Base-by-base conservation (phyloP, 2,113 vertebrate species). In the Lutjanus erythropterus region DNA sequence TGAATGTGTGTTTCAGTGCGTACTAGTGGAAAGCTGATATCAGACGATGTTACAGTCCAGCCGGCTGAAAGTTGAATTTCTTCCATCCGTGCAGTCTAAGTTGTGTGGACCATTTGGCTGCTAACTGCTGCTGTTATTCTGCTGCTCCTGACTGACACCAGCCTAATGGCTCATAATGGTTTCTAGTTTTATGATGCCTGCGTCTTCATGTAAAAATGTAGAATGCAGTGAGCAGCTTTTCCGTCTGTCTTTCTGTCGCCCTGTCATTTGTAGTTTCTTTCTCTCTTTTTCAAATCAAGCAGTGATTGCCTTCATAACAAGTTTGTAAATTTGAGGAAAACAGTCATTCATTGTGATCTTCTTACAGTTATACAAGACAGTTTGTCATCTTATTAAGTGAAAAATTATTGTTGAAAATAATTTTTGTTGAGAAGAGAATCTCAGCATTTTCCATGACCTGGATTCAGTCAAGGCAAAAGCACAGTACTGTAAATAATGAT, bases 81-180 rank as follows among this genome's bases (percentile, higher is more conserved):
- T 66, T 87, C 60, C 60, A 74, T 52, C 67, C 52, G 47, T 23
- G 80, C 77, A 83, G 67, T 50, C 33, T 19, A 16, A 42, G 41
- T 39, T 84, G 39, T 80, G 71, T 52, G 75, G 46, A 67, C 59
- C 84, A 73, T 89, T 85, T 88, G 70, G 52, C 76, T 81, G 70
- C 80, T 86, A 82, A 92, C 71, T 85, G 83, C 67, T 56, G 29
- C 74, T 88, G 81, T 89, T 90, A 84, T 86, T 88, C 55, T 58
- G 65, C 85, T 70, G 78, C 87, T n/a, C n/a, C n/a, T 88, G 90
- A 93, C 78, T 88, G 89, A 87, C 91, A 91, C 84, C 86, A 76
- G 49, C 58, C 86, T 87, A 91, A 92, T 88, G 87, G 90, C 79
- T 59, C 74, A 71, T 90, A 91, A 93, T 93, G 89, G 91, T 71